Conservation (phyloP, 2,797 vertebrate species). For the Chiloscyllium punctatum region DNA sequence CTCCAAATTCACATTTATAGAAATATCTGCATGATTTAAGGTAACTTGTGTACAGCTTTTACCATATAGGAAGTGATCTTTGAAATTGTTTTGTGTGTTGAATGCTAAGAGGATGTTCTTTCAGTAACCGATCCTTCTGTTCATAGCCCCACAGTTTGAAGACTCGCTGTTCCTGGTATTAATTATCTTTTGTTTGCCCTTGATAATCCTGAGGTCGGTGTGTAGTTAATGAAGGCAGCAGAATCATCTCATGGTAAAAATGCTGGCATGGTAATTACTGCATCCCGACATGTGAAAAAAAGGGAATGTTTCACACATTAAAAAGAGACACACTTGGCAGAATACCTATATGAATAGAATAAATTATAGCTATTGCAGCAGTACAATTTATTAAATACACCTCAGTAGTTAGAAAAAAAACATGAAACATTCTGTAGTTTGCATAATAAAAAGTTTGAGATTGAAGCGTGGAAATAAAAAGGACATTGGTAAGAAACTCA, state of each 20-base stretch:
- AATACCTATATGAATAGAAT: slow-evolving; percentile 97
- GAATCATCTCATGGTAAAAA: slow-evolving; percentile 87
- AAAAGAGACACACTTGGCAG: slow-evolving; percentile 83
- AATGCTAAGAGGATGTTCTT: slow-evolving; percentile 56
- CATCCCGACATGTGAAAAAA: slow-evolving; percentile 89
- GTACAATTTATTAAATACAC: slow-evolving; percentile 95
- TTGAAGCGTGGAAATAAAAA: slow-evolving; percentile 35
- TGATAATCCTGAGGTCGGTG: slow-evolving; percentile 84
- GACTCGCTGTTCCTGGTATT: slow-evolving; percentile 71
- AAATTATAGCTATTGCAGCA: slow-evolving; percentile 98
- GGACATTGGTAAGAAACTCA: background rate
- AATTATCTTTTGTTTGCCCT: slow-evolving; percentile 99
- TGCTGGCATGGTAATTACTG: slow-evolving; percentile 92
- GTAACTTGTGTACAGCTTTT: slow-evolving; percentile 11
- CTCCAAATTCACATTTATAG: slow-evolving; percentile 9
- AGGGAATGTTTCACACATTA: slow-evolving; percentile 94
- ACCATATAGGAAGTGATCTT: slow-evolving; percentile 30
- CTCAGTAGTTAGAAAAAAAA: slow-evolving; percentile 83
- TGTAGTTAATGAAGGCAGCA: slow-evolving; percentile 82
- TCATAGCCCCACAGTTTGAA: slow-evolving; percentile 60
- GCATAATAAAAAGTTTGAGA: slow-evolving; percentile 39
- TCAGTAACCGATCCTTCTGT: slow-evolving; percentile 62
- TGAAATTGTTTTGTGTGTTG: slow-evolving; percentile 37
- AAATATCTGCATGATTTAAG: slow-evolving; percentile 13
- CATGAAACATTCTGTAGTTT: slow-evolving; percentile 30